Conservation (phyloP, 2,888 invertebrate species). For the Drosophila suboccidentalis region DNA sequence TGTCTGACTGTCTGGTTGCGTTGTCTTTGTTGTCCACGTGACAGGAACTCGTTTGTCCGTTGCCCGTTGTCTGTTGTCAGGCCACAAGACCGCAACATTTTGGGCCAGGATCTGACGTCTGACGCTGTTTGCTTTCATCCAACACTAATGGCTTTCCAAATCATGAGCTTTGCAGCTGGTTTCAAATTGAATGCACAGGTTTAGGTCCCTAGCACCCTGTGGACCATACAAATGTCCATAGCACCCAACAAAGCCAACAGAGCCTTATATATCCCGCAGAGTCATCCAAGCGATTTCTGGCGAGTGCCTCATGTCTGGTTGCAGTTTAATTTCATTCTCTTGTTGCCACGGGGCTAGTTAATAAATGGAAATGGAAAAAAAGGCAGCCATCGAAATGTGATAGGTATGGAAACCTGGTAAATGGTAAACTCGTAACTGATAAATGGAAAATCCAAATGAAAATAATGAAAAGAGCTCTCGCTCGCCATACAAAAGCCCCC, state of each 20-base stretch:
- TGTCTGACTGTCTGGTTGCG: slow-evolving; percentile 2
- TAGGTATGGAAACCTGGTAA: slow-evolving; percentile 14
- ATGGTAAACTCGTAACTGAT: slow-evolving; percentile 6
- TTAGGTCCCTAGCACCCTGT: not conserved
- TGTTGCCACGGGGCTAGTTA: slow-evolving; percentile 31
- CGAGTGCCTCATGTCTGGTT: slow-evolving; percentile 8
- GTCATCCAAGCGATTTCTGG: not conserved
- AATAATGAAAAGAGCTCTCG: slow-evolving; percentile 25
- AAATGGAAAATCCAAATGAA: slow-evolving; percentile 50
- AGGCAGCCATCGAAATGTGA: slow-evolving; percentile 57
- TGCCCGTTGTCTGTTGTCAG: slow-evolving; percentile 13
- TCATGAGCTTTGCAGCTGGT: slow-evolving; percentile 33
- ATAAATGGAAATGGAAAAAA: slow-evolving; percentile 43
- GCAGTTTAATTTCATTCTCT: slow-evolving; percentile 25
- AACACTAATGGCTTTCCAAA: slow-evolving; percentile 53
- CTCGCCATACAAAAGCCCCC: slow-evolving; percentile 6
- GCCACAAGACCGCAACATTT: slow-evolving; percentile 57
- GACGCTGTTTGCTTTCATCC: slow-evolving; percentile 31
- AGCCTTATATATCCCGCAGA: not conserved
- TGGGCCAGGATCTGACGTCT: slow-evolving; percentile 33
- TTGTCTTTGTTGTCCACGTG: slow-evolving; percentile 6
- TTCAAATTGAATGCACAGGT: slow-evolving; percentile 40
- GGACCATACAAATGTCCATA: not conserved
- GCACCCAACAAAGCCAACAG: not conserved
- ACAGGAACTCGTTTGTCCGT: slow-evolving; percentile 35